These are phyloP conservation scores for Spodoptera exigua DNA, from an alignment of 2,888 invertebrate genomes.

Conservation along the genomic window DNA sequence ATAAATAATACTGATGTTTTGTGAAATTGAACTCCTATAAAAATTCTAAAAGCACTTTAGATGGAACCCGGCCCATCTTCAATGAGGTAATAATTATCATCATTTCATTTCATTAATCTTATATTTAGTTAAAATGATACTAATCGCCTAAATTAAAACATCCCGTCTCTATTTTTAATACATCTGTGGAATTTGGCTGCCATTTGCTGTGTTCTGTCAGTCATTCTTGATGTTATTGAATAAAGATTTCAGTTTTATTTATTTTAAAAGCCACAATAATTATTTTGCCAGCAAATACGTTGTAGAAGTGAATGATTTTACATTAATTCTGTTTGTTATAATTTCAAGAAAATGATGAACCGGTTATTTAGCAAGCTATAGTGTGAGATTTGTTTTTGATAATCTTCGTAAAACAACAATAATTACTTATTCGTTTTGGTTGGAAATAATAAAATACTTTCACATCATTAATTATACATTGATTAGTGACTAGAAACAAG, in stretches of 20 bases:
- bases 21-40: too few species aligned
- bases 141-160: too few species aligned
- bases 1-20: too few species aligned
- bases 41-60: too few species aligned
- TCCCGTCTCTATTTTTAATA: conserved; percentile 26
- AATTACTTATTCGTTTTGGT: conserved; percentile 40
- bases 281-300: conserved; percentile 56
- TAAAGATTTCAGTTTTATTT: conserved; percentile 66
- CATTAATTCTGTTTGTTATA: conserved; percentile 54
- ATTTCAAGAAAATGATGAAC: conserved; percentile 64
- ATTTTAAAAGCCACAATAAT: conserved; percentile 44
- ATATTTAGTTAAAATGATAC: too few species aligned
- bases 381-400: conserved; percentile 74
- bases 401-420: conserved; percentile 50
- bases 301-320: conserved; percentile 58
- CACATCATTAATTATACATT: conserved; percentile 1
- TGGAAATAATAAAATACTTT: conserved; percentile 37
- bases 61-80: too few species aligned
- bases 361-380: conserved; percentile 65
- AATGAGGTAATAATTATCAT: too few species aligned
- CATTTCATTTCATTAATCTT: too few species aligned
- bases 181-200: conserved; percentile 69
- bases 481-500: conserved; percentile 11
- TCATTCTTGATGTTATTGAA: conserved; percentile 86
- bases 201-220: conserved; percentile 86